Base-by-base conservation (phyloP, 2,797 vertebrate species). In the Acanthiza pusilla region DNA sequence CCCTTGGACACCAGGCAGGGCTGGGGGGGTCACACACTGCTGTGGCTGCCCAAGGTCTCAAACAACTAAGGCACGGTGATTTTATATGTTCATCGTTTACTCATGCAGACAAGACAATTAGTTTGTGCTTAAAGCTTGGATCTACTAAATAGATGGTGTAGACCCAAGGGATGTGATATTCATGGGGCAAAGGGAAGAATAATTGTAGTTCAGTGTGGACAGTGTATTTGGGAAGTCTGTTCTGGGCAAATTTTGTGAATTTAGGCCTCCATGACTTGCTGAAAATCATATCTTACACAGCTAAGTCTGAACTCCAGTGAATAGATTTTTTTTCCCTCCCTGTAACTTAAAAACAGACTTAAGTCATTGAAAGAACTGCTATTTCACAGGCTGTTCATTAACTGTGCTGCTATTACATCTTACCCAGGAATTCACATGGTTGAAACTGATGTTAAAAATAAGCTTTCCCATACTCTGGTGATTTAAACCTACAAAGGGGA, bases 391-490 rank as follows among this genome's bases (percentile, higher is more conserved):
- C 30, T 67, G 45, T 61, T 92, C 58, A n/a, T 67, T 73, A 73
- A 63, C 23, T 71, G 14, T 4, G 4, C 47, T 57, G 67, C 42
- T 83, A 2, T 78, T 88, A 32, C 65, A 62, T 68, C 62, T 88
- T 89, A 75, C 58, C 18, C 38, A 75, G 45, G 65, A 78, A 79
- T 78, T 94, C 54, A 61, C 8, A 2, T 43, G 13, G 21, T 74
- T 82, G 66, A 66, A 91, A 79, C 26, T 47, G 10, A 72, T 84
- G 48, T 77, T 73, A 78, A 81, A 88, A 94, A 80, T 78, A 72
- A 67, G 10, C 53, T 88, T 88, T 67, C 22, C 53, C 5, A 5
- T 84, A 48, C 43, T 74, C 30, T 2, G 8, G 21, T 78, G 34
- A 34, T 75, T 89, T 89, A 85, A 96, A 77, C 54, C 23, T 85